Evolutionary conservation across 1,140 invertebrate species (phyloP).

Genomic region (Drosophila lowei): DNA sequence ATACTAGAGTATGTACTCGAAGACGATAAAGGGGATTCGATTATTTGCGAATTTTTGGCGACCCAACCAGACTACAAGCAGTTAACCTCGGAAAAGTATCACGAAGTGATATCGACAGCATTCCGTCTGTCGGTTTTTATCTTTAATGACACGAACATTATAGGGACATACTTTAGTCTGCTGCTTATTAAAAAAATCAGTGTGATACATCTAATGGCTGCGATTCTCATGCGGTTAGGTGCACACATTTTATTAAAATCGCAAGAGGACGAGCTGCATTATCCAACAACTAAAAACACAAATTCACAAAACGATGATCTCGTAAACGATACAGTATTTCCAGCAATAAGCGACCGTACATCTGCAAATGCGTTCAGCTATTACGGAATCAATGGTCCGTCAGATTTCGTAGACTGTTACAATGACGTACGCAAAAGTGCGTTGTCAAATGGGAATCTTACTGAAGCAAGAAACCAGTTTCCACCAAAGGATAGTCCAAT

Average conservation of each 20-base stretch:
- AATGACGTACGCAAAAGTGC: conserved; percentile 4
- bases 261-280: conserved; percentile 17
- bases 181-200: conserved; percentile 29
- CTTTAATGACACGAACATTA: conserved; percentile 35
- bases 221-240: conserved; percentile 45
- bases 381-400: conserved; percentile 22
- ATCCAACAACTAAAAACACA: neutral
- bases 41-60: conserved; percentile 30
- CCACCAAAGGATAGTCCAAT: conserved; percentile 17
- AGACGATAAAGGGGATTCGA: conserved; percentile 6
- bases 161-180: conserved; percentile 17
- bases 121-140: conserved; percentile 56
- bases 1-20: conserved; percentile 25
- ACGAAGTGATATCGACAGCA: conserved; percentile 24
- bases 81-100: conserved; percentile 28
- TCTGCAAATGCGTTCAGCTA: conserved; percentile 38
- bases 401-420: conserved; percentile 24
- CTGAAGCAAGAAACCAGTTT: neutral
- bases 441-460: neutral
- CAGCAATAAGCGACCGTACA: conserved; percentile 10
- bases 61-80: conserved; percentile 19
- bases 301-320: conserved; percentile 1
- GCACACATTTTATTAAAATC: conserved; percentile 33
- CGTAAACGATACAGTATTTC: neutral
- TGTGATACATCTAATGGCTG: conserved; percentile 35